Evolutionary conservation across 2,113 vertebrate genomes (phyloP).

Genomic region (Anthoscopus minutus): DNA sequence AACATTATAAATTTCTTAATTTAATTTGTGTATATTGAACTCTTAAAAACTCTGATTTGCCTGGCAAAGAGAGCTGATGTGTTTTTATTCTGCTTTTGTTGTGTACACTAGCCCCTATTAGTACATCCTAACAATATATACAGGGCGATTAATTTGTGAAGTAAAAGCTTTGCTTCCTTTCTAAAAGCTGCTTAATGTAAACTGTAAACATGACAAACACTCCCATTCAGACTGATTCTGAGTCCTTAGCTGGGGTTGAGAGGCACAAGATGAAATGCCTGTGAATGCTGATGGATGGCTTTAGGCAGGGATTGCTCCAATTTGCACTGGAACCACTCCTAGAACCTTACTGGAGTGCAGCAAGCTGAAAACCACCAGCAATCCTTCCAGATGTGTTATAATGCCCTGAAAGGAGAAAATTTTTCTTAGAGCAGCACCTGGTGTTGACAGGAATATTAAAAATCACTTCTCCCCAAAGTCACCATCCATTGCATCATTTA

Average conservation of each 20-base stretch:
- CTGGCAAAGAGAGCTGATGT: slow-evolving; percentile 9
- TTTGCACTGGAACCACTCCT: neutral
- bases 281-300: neutral
- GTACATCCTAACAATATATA: slow-evolving; percentile 22
- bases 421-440: neutral
- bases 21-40: slow-evolving; percentile 22
- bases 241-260: neutral
- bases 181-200: slow-evolving; percentile 51
- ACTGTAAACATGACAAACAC: slow-evolving; percentile 36
- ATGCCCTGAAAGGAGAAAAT: neutral
- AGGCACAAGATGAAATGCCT: neutral
- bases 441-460: neutral
- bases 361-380: neutral
- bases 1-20: slow-evolving; percentile 40
- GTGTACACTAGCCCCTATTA: slow-evolving; percentile 34
- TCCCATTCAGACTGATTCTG: neutral
- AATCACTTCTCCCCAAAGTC: neutral
- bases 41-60: slow-evolving; percentile 41
- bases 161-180: slow-evolving; percentile 48
- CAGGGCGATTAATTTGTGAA: slow-evolving; percentile 27
- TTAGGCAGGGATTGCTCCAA: neutral
- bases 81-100: slow-evolving; percentile 39
- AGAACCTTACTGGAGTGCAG: neutral
- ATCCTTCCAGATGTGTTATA: neutral
- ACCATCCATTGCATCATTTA: neutral